Percentiles rank a stretch among this genome's conserved stretches.
Conservation (phyloP, 2,797 vertebrate genomes). For the Oreochromis mossambicus region DNA sequence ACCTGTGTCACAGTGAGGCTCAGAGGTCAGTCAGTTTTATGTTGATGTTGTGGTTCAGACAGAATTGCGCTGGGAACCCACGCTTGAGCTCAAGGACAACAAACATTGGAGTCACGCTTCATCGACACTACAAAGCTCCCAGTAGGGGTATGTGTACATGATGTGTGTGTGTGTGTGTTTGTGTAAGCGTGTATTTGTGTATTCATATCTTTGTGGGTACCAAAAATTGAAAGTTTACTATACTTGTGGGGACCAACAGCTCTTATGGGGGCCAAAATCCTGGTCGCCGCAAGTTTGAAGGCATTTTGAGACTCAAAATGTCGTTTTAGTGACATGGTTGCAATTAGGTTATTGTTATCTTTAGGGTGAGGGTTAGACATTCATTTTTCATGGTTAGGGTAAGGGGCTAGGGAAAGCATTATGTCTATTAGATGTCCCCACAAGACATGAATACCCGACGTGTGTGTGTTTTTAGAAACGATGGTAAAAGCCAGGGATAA, state of each 20-base stretch:
- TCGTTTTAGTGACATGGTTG: background rate
- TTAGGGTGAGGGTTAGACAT: background rate
- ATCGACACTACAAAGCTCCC: background rate
- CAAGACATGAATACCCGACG: background rate
- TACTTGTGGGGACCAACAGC: too few species aligned
- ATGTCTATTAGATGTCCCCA: background rate
- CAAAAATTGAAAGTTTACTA: background rate
- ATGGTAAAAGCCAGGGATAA: background rate
- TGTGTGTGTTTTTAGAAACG: background rate
- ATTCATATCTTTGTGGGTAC: background rate
- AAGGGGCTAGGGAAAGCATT: background rate
- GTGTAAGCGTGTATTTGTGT: background rate
- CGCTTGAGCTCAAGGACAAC: background rate
- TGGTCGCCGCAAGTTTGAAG: accelerated
- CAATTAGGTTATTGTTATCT: background rate
- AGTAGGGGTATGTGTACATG: background rate
- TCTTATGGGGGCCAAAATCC: background rate
- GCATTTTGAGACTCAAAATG: background rate
- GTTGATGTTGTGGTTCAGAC: background rate
- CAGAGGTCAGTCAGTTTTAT: background rate
- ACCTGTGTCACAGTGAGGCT: background rate
- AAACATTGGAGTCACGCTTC: background rate
- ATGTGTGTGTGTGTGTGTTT: background rate
- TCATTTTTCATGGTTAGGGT: background rate
- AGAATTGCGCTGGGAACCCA: background rate